A percentile compares a stretch with the other conserved stretches of the same genome.
phyloP scores from a whole-genome alignment of 2,113 vertebrate genomes.

The Girardinichthys multiradiatus region DNA sequence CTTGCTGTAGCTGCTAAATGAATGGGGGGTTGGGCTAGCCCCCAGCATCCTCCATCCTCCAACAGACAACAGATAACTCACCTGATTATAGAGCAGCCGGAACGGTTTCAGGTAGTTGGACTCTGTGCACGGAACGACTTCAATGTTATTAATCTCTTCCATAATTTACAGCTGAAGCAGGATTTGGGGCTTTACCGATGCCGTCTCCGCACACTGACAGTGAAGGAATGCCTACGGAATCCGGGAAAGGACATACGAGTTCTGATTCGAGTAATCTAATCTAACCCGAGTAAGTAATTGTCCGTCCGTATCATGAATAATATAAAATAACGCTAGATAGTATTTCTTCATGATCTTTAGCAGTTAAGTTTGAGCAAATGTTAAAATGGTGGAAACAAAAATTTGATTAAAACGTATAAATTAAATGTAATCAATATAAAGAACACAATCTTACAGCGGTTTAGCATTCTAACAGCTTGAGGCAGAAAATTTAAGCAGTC shows the following conservation, averaged over 20 bases:
- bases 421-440: neutral
- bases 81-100: constrained; percentile 87
- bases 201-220: constrained; percentile 70
- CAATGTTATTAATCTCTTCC: constrained; percentile 83
- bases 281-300: neutral
- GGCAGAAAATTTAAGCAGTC: too few relatives aligned
- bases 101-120: constrained; percentile 86
- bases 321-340: neutral
- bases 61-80: constrained; percentile 68
- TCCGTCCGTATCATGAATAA: neutral
- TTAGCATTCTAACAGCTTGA: neutral
- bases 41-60: constrained; percentile 36
- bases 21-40: constrained; percentile 73
- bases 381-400: neutral
- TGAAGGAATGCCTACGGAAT: constrained; percentile 77
- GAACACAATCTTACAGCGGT: neutral
- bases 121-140: constrained; percentile 83
- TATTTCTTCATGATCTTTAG: neutral
- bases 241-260: constrained; percentile 60
- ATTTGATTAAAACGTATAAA: neutral
- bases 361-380: neutral
- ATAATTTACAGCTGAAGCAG: constrained; percentile 65
- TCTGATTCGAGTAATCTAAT: neutral
- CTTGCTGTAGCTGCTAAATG: constrained; percentile 49
- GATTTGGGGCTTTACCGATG: constrained; percentile 55